Percentiles rank a stretch among this genome's conserved stretches.
These are phyloP conservation scores for Trichopria drosophilae DNA, from an alignment of 2,888 invertebrate genomes.

Conservation along the genomic window DNA sequence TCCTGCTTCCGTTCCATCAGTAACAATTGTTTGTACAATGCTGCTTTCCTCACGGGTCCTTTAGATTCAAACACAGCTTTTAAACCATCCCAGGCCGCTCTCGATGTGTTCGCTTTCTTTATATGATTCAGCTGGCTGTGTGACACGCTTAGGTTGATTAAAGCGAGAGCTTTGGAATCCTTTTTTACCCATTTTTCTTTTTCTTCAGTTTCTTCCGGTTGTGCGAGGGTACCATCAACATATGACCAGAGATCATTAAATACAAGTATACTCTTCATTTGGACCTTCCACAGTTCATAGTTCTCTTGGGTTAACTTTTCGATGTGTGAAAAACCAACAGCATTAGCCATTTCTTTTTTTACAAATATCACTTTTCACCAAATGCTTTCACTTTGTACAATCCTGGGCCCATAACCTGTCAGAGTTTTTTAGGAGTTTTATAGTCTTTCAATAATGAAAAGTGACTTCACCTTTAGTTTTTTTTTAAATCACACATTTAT, in stretches of 20 bases:
- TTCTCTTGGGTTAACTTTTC: slow-evolving; percentile 30
- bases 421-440: slow-evolving; percentile 3
- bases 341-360: slow-evolving; percentile 20
- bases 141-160: not conserved
- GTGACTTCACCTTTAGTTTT: too few relatives aligned
- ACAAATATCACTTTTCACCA: not conserved
- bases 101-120: not conserved
- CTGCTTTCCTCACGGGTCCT: slow-evolving; percentile 36
- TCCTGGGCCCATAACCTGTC: slow-evolving; percentile 9
- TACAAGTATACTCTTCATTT: slow-evolving; percentile 29
- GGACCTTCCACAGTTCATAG: too few relatives aligned
- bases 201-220: slow-evolving; percentile 12
- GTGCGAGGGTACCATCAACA: slow-evolving; percentile 9
- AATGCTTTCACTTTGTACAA: not conserved
- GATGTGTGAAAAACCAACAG: slow-evolving; percentile 13
- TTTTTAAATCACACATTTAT: too few relatives aligned
- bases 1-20: slow-evolving; percentile 29
- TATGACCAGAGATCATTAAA: slow-evolving; percentile 32
- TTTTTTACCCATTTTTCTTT: slow-evolving; percentile 10
- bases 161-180: slow-evolving; percentile 7
- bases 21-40: slow-evolving; percentile 32
- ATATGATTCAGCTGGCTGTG: not conserved
- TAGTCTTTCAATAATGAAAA: too few relatives aligned
- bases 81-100: slow-evolving; percentile 19
- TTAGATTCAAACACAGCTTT: slow-evolving; percentile 25